These are phyloP conservation scores for Alcis repandata DNA, from an alignment of 2,888 invertebrate genomes.

Conservation along the genomic window DNA sequence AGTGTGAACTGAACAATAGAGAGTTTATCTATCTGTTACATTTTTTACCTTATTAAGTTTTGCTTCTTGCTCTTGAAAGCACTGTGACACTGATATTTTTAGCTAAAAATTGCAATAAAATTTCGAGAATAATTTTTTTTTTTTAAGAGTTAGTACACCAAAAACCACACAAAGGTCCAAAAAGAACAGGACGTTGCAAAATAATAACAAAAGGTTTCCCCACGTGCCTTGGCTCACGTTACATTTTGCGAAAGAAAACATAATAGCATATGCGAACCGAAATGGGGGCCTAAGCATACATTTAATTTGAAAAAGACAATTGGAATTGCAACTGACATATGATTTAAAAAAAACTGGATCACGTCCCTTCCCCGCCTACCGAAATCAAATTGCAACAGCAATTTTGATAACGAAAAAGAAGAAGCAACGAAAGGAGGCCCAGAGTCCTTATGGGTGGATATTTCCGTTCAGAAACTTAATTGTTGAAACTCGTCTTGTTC, in stretches of 20 bases:
- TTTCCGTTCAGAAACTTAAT: slow-evolving; percentile 74
- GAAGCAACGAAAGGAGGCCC: slow-evolving; percentile 67
- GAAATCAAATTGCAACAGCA: slow-evolving; percentile 80
- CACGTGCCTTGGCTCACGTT: slow-evolving; percentile 80
- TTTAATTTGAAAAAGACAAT: slow-evolving; percentile 84
- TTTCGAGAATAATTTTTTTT: no score
- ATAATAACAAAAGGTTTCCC: slow-evolving; percentile 74
- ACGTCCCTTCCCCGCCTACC: slow-evolving; percentile 71
- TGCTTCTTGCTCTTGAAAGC: no score
- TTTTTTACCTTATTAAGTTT: no score
- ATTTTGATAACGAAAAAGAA: slow-evolving; percentile 71
- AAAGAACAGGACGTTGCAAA: slow-evolving; percentile 61
- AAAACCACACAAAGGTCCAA: slow-evolving; percentile 36
- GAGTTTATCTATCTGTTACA: no score
- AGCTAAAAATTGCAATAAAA: no score
- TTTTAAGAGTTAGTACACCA: neutral
- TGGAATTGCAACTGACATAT: slow-evolving; percentile 54
- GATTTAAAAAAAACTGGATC: slow-evolving; percentile 57
- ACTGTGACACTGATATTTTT: no score
- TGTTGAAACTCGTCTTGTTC: slow-evolving; percentile 70
- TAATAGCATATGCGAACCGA: slow-evolving; percentile 70
- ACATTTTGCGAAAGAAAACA: slow-evolving; percentile 72
- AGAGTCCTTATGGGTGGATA: slow-evolving; percentile 75
- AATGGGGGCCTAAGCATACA: slow-evolving; percentile 70
- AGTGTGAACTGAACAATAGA: no score